Conservation (phyloP, 2,888 invertebrate species). For the Orchesella flavescens region DNA sequence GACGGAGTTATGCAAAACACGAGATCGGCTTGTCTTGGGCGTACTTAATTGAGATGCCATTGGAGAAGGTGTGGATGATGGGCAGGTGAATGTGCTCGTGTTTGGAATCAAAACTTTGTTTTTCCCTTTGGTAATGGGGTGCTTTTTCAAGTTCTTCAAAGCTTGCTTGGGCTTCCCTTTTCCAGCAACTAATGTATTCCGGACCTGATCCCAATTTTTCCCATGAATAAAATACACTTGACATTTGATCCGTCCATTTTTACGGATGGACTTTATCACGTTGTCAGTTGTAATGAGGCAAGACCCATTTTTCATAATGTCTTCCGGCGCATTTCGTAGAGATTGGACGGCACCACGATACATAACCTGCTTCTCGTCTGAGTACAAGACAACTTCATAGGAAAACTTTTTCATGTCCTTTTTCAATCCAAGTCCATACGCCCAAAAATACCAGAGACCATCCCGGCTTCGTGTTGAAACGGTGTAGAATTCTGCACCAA, state of each 20-base stretch:
- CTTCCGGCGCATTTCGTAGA: slow-evolving; percentile 40
- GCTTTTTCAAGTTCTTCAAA: slow-evolving; percentile 3
- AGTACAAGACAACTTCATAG: slow-evolving; percentile 42
- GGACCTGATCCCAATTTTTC: slow-evolving; percentile 40
- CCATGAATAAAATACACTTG: slow-evolving; percentile 51
- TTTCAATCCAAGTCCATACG: slow-evolving; percentile 39
- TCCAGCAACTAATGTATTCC: too few relatives aligned
- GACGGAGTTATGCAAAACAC: slow-evolving; percentile 3
- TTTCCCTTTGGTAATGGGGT: neutral
- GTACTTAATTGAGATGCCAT: neutral
- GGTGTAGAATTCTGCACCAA: slow-evolving; percentile 48
- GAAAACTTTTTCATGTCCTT: slow-evolving; percentile 55
- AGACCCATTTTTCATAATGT: slow-evolving; percentile 38
- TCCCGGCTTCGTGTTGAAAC: slow-evolving; percentile 45
- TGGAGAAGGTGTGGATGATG: neutral
- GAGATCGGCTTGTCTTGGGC: slow-evolving; percentile 4
- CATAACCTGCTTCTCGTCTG: slow-evolving; percentile 48
- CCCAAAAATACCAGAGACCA: slow-evolving; percentile 58
- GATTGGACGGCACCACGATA: slow-evolving; percentile 54
- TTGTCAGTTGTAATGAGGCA: slow-evolving; percentile 48
- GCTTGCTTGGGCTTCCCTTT: neutral
- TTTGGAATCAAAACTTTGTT: neutral
- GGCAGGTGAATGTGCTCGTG: neutral
- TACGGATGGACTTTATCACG: slow-evolving; percentile 54
- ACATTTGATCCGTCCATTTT: slow-evolving; percentile 46